Evolutionary conservation across 2,888 invertebrate species (phyloP).

Genomic region (Rhorus exstirpatorius): DNA sequence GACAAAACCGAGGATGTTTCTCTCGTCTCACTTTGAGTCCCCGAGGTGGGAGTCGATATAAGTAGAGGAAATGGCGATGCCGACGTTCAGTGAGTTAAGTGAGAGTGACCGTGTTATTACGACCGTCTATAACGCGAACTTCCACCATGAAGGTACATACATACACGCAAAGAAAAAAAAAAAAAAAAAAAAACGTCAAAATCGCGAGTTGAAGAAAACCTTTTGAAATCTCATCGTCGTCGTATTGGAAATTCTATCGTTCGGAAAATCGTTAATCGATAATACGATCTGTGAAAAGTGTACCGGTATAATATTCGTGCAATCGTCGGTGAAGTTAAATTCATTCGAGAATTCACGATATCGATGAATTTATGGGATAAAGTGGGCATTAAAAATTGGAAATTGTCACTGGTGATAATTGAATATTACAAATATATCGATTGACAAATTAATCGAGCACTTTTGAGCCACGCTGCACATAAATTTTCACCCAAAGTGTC

Average conservation of each 20-base stretch:
- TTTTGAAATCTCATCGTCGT: background rate
- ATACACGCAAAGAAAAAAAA: slow-evolving; percentile 58
- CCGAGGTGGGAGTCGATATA: slow-evolving; percentile 84
- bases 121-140: slow-evolving; percentile 80
- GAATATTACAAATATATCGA: background rate
- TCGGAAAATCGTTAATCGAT: slow-evolving; percentile 7
- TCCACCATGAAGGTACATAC: slow-evolving; percentile 84
- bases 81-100: slow-evolving; percentile 85
- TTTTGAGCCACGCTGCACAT: background rate
- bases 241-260: slow-evolving; percentile 3
- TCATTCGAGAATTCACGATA: background rate
- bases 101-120: slow-evolving; percentile 85
- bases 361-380: background rate
- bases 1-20: slow-evolving; percentile 13
- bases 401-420: background rate
- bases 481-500: background rate
- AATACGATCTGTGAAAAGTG: slow-evolving; percentile 16
- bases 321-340: slow-evolving; percentile 41
- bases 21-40: slow-evolving; percentile 17
- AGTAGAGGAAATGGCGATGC: slow-evolving; percentile 83
- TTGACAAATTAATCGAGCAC: background rate
- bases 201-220: slow-evolving; percentile 2
- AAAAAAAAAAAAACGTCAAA: too few species aligned
- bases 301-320: background rate
- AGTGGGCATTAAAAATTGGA: background rate